Evolutionary conservation across 2,888 invertebrate genomes (phyloP).

Genomic region (Cephus rjabovi): DNA sequence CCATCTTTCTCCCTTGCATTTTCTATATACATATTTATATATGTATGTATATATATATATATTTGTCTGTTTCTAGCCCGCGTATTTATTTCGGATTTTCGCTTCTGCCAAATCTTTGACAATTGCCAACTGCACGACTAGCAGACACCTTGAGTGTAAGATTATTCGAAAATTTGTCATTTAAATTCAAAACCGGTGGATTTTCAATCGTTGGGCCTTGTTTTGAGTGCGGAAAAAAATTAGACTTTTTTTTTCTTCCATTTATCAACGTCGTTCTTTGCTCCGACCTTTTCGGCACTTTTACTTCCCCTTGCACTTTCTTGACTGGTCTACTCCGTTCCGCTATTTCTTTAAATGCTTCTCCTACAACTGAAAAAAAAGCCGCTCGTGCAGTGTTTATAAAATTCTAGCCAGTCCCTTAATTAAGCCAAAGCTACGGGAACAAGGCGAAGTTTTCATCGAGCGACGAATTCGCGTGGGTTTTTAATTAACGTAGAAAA

Average conservation of each 20-base stretch:
- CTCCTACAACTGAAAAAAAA: not conserved
- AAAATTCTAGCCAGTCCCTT: not conserved
- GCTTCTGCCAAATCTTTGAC: not conserved
- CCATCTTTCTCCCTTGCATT: slow-evolving; percentile 16
- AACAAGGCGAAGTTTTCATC: not conserved
- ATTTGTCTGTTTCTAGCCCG: not conserved
- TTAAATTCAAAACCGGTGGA: not conserved
- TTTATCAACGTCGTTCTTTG: not conserved
- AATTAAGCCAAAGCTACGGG: not conserved
- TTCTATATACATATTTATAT: too few relatives aligned
- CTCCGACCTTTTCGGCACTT: not conserved
- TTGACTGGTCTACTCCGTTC: not conserved
- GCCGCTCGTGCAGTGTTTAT: not conserved
- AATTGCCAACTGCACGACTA: not conserved
- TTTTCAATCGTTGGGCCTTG: not conserved
- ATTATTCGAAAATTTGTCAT: not conserved
- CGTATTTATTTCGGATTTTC: not conserved
- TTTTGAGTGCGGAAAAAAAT: not conserved
- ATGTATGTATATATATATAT: too few relatives aligned
- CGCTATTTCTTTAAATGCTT: not conserved
- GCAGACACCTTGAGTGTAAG: not conserved
- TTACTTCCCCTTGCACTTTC: not conserved
- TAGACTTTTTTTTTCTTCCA: not conserved
- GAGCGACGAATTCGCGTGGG: not conserved
- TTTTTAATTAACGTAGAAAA: not conserved